phyloP scores from a whole-genome alignment of 2,888 invertebrate genomes.

The Drosophila siamana region DNA sequence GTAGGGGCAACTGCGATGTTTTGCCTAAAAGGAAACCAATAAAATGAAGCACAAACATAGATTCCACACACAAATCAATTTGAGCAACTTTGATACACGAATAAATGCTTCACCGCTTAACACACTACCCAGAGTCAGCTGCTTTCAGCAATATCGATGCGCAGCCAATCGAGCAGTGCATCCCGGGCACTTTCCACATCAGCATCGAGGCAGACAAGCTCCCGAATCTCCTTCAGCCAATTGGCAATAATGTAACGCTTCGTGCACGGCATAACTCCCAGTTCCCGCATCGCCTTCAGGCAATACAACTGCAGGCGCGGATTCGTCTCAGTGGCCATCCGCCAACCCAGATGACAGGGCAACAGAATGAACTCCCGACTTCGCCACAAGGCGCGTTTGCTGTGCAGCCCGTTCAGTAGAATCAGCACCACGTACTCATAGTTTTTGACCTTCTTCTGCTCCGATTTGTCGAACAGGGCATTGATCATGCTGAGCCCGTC shows the following conservation, averaged over 20 bases:
- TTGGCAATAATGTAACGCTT: constrained; percentile 78
- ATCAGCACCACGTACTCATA: constrained; percentile 72
- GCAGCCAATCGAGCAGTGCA: constrained; percentile 72
- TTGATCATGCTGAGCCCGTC: constrained; percentile 76
- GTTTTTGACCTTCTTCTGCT: constrained; percentile 39
- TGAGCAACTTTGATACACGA: constrained; percentile 36
- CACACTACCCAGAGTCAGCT: constrained; percentile 18
- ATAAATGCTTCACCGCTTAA: not conserved
- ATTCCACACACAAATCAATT: constrained; percentile 34
- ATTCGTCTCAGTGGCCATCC: constrained; percentile 53
- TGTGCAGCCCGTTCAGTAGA: constrained; percentile 76
- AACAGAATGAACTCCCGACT: constrained; percentile 79
- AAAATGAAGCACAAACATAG: not conserved
- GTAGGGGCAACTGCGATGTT: constrained; percentile 18
- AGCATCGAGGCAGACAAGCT: constrained; percentile 60
- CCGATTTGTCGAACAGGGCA: constrained; percentile 49
- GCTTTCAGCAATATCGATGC: constrained; percentile 71
- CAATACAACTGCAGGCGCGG: constrained; percentile 77
- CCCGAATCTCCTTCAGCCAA: constrained; percentile 66
- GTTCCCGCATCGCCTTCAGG: constrained; percentile 76
- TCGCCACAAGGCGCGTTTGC: constrained; percentile 77
- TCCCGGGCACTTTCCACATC: constrained; percentile 66
- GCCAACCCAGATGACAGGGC: constrained; percentile 68
- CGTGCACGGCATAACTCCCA: constrained; percentile 81
- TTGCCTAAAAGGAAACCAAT: not conserved